Percentiles rank a stretch among this genome's conserved stretches.
Evolutionary conservation across 2,797 vertebrate species (phyloP).

Genomic region (Sphenodon punctatus): DNA sequence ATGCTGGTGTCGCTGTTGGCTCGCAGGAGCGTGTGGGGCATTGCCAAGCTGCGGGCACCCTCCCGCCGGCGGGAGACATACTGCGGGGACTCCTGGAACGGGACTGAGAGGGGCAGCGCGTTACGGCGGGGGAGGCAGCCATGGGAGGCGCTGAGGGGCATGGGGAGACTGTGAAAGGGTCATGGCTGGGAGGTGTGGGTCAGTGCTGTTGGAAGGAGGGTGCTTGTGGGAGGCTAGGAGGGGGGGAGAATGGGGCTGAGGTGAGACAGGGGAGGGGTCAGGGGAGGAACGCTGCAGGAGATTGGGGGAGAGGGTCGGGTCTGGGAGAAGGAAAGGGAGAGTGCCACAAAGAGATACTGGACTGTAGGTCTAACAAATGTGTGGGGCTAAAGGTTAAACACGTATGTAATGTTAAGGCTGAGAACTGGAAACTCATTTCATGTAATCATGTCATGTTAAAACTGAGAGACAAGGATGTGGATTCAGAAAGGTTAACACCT

Average conservation of each 20-base stretch:
- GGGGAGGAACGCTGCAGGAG: not conserved
- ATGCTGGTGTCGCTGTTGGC: constrained; percentile 95
- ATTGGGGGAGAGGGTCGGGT: not conserved
- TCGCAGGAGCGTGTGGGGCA: constrained; percentile 86
- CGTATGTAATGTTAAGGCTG: no score
- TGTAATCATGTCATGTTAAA: no score
- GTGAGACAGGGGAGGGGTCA: not conserved
- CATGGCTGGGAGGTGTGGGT: not conserved
- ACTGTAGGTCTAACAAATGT: no score
- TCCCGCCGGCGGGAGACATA: constrained; percentile 87
- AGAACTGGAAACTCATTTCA: no score
- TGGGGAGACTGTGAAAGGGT: not conserved
- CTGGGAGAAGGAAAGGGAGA: not conserved
- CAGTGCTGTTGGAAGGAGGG: not conserved
- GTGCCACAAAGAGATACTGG: no score
- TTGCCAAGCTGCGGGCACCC: constrained; percentile 76
- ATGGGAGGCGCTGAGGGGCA: not conserved
- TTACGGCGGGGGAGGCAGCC: no score
- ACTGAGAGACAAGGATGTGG: no score
- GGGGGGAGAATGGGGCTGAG: not conserved
- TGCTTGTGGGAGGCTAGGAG: no score
- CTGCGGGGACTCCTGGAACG: constrained; percentile 91
- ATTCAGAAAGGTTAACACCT: no score
- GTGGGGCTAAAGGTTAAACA: no score
- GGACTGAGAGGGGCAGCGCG: constrained; percentile 74